A percentile compares a stretch with the other conserved stretches of the same genome.
Evolutionary conservation across 2,888 invertebrate genomes (phyloP).

Genomic region (Archaeoteleia sp.): DNA sequence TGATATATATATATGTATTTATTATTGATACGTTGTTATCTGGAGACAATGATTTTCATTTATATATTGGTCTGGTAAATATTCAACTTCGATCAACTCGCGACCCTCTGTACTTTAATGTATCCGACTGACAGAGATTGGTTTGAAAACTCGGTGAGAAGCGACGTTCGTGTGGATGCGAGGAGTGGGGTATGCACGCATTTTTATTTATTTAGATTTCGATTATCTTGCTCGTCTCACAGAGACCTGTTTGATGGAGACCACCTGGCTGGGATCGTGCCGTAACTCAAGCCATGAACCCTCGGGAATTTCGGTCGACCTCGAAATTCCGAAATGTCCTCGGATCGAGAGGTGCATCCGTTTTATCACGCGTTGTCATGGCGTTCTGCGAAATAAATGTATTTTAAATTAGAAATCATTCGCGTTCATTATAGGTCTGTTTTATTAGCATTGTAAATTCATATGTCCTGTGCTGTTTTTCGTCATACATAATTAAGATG

Average conservation of each 20-base stretch:
- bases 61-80: background rate
- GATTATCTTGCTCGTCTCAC: constrained; percentile 64
- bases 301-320: constrained; percentile 58
- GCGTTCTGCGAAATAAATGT: constrained; percentile 33
- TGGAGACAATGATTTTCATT: no score
- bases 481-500: no score
- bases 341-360: constrained; percentile 39
- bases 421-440: constrained; percentile 12
- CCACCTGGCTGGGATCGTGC: constrained; percentile 64
- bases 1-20: no score
- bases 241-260: constrained; percentile 63
- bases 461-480: no score
- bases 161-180: constrained; percentile 28
- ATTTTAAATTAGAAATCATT: constrained; percentile 25
- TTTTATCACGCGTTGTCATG: constrained; percentile 39
- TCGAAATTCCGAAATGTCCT: constrained; percentile 54
- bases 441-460: no score
- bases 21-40: no score
- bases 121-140: constrained; percentile 48
- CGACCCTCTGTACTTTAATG: constrained; percentile 34
- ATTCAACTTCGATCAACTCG: constrained; percentile 23
- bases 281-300: constrained; percentile 62
- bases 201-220: constrained; percentile 67
- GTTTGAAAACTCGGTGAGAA: constrained; percentile 36
- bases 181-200: constrained; percentile 52